Base-by-base conservation (phyloP, 2,113 vertebrate species). In the Cochlearius cochlearius region DNA sequence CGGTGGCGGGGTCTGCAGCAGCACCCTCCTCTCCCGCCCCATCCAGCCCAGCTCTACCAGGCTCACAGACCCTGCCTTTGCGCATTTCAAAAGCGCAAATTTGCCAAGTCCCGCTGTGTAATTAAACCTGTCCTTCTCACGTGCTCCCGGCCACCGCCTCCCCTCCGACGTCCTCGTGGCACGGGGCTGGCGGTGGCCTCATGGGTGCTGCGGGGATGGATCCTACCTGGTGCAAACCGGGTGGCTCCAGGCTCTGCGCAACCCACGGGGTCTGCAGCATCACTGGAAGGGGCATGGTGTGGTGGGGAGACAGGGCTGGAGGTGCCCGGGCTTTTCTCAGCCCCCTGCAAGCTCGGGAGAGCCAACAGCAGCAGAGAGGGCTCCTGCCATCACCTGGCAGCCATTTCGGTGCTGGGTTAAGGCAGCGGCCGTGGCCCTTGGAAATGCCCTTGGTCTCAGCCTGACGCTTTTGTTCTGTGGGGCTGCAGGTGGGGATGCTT, bases 401-500 rank as follows among this genome's bases (percentile, higher is more conserved):
- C 64, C 5, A 5, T 49, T 72, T 50, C 9, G 1, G 45, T 34
- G 75, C 62, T 0, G 19, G 72, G 72, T 15, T 32, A 82, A 67
- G 69, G 58, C 60, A 63, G 63, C 11, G 1, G 25, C 38, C 13
- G 1, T 7, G 1, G 63, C 77, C 94, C 77, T 87, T 38, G 88
- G 76, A 34, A 90, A 26, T 69, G 30, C 50, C 77, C 78, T 89
- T 11, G 73, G 20, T 58, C 90, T 38, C 67, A 3, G 15, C 77
- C 90, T 3, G 67, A 13, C 0, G 11, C 86, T 89, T 96, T 96
- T 90, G 43, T 91, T 49, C 58, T 2, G 34, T 2, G 4, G 59
- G 73, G 69, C 50, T 86, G 92, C 92, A 91, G 93, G 88, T 95
- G 90, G 92, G 71, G 64, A 85, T 3, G 83, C 84, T 96, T 81